Evolutionary conservation across 23 tunicate species (phyloP), one percentile per base, ranked within the genome.

Genomic region (Styela clava): DNA sequence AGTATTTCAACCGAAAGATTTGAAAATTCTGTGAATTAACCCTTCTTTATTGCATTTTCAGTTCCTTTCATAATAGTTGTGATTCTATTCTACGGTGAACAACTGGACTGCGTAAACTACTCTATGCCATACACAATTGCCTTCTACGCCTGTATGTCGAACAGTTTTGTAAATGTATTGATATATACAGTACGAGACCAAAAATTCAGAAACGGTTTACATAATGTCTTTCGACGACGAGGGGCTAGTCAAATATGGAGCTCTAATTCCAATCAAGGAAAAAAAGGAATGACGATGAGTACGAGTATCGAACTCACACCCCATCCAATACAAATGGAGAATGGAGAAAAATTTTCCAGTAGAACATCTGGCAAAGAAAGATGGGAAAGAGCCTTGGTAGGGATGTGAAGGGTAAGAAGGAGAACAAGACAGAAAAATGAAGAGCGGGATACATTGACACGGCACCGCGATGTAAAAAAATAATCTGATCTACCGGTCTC

Each of bases 121-220:
- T 23, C 64, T 26, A 22, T 76, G 64, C 65, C 65, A n/a, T 76
- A 35, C 64, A 25, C 65, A 5, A 30, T 21, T 24, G 29, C 81
- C 18, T 76, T 76, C 81, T 76, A 76, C 81, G 64, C 65, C 21
- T 76, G 81, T 64, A 22, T 70, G 68, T 68, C 62, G 33, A 69
- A 37, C 81, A 83, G 86, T 69, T 74, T 83, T 35, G 79, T 83
- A 37, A 83, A 83, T 30, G 86, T 83, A 2, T 22, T 83, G 1
- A 74, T 83, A 21, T 83, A 83, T 81, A 83, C 79, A 22, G 62
- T 73, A 12, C 28, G 86, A 74, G 86, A 83, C 52, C 61, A 73
- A 61, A 83, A 83, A 26, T 83, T 83, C 24, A 52, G 81, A 1
- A 21, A 12, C 7, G 65, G 65, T 22, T 27, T 36, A 31, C 16